Conservation (phyloP, 35 echinoderm and acorn worm genomes). For the Heliocidaris tuberculata region DNA sequence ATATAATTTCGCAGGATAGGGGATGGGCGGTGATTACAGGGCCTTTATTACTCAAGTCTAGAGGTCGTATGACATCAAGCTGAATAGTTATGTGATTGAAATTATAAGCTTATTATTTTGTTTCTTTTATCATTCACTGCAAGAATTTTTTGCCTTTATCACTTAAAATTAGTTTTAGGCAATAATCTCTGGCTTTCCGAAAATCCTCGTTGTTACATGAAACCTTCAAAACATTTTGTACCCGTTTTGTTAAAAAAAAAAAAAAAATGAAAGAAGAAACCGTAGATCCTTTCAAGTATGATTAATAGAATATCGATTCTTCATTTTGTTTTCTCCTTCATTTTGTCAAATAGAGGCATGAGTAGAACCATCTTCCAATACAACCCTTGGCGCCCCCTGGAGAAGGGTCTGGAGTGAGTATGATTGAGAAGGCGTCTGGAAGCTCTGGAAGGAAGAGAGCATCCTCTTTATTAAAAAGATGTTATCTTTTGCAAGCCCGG, state of each 20-base stretch:
- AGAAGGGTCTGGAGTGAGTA: background rate
- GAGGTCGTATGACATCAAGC: too few relatives aligned
- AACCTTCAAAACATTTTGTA: too few relatives aligned
- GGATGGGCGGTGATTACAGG: background rate
- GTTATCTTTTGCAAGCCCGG: background rate
- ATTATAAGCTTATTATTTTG: too few relatives aligned
- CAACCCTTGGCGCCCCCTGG: background rate
- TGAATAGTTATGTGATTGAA: too few relatives aligned
- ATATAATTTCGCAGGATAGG: background rate
- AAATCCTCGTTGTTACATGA: too few relatives aligned
- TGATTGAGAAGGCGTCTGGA: background rate
- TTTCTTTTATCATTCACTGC: too few relatives aligned
- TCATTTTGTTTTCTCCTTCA: background rate
- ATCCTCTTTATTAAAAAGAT: background rate
- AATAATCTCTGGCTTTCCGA: too few relatives aligned
- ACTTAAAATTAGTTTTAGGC: too few relatives aligned
- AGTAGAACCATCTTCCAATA: background rate
- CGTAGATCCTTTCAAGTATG: background rate
- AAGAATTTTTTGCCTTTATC: too few relatives aligned
- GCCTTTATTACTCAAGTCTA: too few relatives aligned
- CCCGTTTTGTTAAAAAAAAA: too few relatives aligned
- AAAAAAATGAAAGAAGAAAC: too few relatives aligned
- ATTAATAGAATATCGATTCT: background rate
- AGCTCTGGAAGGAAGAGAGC: background rate
- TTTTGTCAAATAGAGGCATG: background rate